phyloP scores from a whole-genome alignment of 1,140 invertebrate genomes.

The Ips typographus region DNA sequence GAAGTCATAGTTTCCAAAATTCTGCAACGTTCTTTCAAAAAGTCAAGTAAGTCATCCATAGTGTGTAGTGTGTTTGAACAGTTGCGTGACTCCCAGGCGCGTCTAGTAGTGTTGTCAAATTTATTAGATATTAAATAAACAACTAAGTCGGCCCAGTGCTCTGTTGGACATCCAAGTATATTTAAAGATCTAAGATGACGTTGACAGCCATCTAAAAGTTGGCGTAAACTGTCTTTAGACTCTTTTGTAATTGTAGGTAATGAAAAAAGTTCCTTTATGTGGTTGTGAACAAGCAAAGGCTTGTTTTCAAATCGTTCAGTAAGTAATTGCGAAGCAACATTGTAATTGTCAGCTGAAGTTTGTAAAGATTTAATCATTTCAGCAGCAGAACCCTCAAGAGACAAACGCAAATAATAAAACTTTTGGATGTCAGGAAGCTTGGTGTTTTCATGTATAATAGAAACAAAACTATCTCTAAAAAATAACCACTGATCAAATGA shows the following conservation, averaged over 20 bases:
- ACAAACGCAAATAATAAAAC: too few species aligned
- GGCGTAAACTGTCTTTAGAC: constrained; percentile 16
- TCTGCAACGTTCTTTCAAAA: constrained; percentile 7
- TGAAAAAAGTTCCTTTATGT: too few species aligned
- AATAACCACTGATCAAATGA: too few species aligned
- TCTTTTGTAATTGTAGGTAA: constrained; percentile 10
- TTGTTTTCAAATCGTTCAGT: too few species aligned
- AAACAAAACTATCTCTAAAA: too few species aligned
- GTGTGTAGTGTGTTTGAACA: too few species aligned
- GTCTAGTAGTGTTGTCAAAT: constrained; percentile 36
- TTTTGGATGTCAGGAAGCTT: too few species aligned
- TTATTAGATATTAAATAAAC: constrained; percentile 37
- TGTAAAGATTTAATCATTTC: constrained; percentile 21
- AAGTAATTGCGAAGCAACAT: too few species aligned
- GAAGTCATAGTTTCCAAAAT: constrained; percentile 13
- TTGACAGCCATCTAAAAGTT: constrained; percentile 17
- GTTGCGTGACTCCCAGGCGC: constrained; percentile 37
- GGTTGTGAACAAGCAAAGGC: too few species aligned
- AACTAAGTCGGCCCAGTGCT: constrained; percentile 32
- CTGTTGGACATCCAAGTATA: constrained; percentile 16
- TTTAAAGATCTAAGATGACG: constrained; percentile 29
- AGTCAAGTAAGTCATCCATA: not conserved
- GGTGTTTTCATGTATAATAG: too few species aligned
- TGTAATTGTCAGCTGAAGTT: constrained; percentile 2
- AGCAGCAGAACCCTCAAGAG: too few species aligned